Percentiles rank a stretch among this genome's conserved stretches.
These are phyloP conservation scores for Mesorhabditis spiculigera DNA, from an alignment of 2,888 invertebrate genomes.

Conservation along the genomic window DNA sequence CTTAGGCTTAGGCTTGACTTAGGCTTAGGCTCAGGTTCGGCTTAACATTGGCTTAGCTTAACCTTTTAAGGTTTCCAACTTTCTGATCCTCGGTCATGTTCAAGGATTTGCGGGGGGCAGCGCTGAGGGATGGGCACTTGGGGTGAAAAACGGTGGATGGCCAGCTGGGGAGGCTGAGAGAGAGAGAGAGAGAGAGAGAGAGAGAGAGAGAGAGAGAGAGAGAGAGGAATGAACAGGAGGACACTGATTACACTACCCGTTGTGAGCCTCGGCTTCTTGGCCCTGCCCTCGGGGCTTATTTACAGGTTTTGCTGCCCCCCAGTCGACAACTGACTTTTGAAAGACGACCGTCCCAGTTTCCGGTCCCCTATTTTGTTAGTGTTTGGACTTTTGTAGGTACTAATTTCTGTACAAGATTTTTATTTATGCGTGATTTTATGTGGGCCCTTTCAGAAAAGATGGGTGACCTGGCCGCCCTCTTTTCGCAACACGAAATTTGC, in stretches of 20 bases:
- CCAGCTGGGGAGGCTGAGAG: conserved; percentile 14
- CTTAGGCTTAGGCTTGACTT: too few species aligned
- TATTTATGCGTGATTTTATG: neutral
- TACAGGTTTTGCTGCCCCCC: too few species aligned
- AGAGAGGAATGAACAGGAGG: too few species aligned
- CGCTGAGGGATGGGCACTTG: conserved; percentile 16
- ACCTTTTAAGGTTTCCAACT: too few species aligned
- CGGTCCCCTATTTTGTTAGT: too few species aligned
- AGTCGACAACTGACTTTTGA: too few species aligned
- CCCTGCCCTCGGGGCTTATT: conserved; percentile 11
- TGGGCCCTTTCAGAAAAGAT: conserved; percentile 20
- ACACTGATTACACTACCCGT: conserved; percentile 7
- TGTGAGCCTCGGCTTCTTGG: conserved; percentile 16
- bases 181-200: conserved; percentile 18
- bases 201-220: too few species aligned
- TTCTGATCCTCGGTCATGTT: conserved; percentile 17
- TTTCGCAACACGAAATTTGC: conserved; percentile 51
- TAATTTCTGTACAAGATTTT: neutral
- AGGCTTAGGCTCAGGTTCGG: too few species aligned
- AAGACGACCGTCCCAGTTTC: too few species aligned
- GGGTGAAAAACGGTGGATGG: neutral
- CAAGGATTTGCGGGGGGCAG: conserved; percentile 18
- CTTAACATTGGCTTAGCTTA: too few species aligned
- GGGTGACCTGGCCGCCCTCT: conserved; percentile 45
- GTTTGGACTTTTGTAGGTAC: too few species aligned